A percentile compares a stretch with the other conserved stretches of the same genome.
Evolutionary conservation across 2,113 vertebrate genomes (phyloP).

Genomic region (Columbina picui): DNA sequence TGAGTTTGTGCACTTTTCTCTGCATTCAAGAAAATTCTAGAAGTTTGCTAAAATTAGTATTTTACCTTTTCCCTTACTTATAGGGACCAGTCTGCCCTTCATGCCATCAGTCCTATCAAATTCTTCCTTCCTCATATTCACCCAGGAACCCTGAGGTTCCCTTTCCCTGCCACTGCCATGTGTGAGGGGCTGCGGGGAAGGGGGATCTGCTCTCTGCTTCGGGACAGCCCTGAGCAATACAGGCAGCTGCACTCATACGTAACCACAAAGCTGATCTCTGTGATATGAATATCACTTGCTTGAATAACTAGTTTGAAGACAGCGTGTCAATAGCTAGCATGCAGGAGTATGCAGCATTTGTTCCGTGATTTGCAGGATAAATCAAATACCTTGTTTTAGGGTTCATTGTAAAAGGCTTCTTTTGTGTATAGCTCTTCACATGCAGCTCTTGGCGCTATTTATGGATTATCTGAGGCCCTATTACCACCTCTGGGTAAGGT

Average conservation of each 20-base stretch:
- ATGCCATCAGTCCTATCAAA: neutral
- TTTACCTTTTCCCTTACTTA: neutral
- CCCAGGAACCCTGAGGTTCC: neutral
- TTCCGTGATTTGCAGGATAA: slow-evolving; percentile 19
- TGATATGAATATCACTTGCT: neutral
- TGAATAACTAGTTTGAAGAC: neutral
- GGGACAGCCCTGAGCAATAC: neutral
- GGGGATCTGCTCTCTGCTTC: neutral
- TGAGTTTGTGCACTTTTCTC: neutral
- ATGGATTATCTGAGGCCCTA: slow-evolving; percentile 30
- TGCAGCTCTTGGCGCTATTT: neutral
- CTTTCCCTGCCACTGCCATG: rapidly evolving
- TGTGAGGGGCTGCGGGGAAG: neutral
- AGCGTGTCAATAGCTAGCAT: neutral
- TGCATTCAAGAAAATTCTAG: neutral
- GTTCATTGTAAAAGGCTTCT: neutral
- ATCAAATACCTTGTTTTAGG: slow-evolving; percentile 26
- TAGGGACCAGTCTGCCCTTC: neutral
- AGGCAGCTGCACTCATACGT: neutral
- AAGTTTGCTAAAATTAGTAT: neutral
- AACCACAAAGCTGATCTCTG: neutral
- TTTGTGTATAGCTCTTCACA: slow-evolving; percentile 43
- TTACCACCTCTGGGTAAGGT: slow-evolving; percentile 28
- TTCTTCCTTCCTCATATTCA: neutral
- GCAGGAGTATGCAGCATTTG: neutral